phyloP scores from a whole-genome alignment of 2,113 vertebrate species.

The Sinocyclocheilus anshuiensis region DNA sequence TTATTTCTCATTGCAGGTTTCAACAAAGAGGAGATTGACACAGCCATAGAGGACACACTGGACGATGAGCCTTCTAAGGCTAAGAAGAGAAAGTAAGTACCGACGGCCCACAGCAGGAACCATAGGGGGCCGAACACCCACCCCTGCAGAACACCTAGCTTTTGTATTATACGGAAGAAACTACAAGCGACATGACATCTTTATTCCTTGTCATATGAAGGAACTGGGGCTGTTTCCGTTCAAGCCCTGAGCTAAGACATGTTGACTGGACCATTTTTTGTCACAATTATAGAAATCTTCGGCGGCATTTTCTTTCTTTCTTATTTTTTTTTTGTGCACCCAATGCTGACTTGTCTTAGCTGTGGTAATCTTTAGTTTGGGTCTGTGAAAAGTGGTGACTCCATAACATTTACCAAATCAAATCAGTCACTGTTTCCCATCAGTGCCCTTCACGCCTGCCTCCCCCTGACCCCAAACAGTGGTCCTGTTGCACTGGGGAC shows the following conservation, averaged over 20 bases:
- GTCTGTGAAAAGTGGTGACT: conserved; percentile 53
- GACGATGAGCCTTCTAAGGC: conserved; percentile 96
- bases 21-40: conserved; percentile 88
- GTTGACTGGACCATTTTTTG: conserved; percentile 22
- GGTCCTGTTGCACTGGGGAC: conserved; percentile 62
- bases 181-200: conserved; percentile 8
- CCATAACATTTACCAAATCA: conserved; percentile 59
- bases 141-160: background rate
- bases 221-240: background rate
- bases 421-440: conserved; percentile 64
- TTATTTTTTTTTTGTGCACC: conserved; percentile 22
- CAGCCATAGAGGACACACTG: conserved; percentile 82
- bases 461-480: conserved; percentile 60
- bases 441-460: conserved; percentile 61
- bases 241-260: background rate
- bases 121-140: background rate
- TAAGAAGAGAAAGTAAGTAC: conserved; percentile 96
- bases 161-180: background rate
- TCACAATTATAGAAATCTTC: background rate
- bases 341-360: conserved; percentile 47
- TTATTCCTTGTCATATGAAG: background rate
- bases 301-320: background rate
- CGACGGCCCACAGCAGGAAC: background rate
- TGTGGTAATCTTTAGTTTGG: conserved; percentile 46
- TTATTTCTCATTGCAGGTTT: conserved; percentile 55